phyloP scores from a whole-genome alignment of 2,797 vertebrate species.

The Danionella dracula region DNA sequence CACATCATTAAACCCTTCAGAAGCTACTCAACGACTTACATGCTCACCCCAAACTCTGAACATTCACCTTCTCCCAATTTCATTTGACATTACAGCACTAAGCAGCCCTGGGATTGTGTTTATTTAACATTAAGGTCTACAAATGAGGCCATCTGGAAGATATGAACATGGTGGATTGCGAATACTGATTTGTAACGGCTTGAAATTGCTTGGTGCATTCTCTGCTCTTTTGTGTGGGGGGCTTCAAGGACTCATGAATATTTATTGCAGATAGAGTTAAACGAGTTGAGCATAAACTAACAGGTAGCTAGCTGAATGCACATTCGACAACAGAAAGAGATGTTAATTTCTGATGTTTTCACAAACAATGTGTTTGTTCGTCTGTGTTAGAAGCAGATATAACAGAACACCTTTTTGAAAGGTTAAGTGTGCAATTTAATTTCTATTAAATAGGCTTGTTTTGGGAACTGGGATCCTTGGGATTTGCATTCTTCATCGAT shows the following conservation, averaged over 20 bases:
- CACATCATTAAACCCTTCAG: neutral
- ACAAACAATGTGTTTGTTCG: neutral
- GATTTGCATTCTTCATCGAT: neutral
- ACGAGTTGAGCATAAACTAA: too few species aligned
- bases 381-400: neutral
- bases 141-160: conserved; percentile 23
- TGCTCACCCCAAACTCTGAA: conserved; percentile 19
- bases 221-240: too few species aligned
- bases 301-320: conserved; percentile 21
- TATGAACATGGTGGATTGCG: neutral
- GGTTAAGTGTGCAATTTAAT: neutral
- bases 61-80: conserved; percentile 33
- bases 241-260: conserved; percentile 1
- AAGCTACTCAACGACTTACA: conserved; percentile 12
- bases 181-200: conserved; percentile 28
- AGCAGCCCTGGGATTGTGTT: conserved; percentile 20
- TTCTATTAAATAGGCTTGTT: neutral
- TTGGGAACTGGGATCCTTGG: neutral
- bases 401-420: neutral
- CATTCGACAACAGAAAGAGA: neutral
- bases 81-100: conserved; percentile 19
- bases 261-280: neutral
- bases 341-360: too few species aligned
- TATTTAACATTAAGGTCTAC: conserved; percentile 19
- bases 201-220: conserved; percentile 13